These are phyloP conservation scores for Alviniconcha marisindica DNA, from an alignment of 1,140 invertebrate species.

Conservation along the genomic window DNA sequence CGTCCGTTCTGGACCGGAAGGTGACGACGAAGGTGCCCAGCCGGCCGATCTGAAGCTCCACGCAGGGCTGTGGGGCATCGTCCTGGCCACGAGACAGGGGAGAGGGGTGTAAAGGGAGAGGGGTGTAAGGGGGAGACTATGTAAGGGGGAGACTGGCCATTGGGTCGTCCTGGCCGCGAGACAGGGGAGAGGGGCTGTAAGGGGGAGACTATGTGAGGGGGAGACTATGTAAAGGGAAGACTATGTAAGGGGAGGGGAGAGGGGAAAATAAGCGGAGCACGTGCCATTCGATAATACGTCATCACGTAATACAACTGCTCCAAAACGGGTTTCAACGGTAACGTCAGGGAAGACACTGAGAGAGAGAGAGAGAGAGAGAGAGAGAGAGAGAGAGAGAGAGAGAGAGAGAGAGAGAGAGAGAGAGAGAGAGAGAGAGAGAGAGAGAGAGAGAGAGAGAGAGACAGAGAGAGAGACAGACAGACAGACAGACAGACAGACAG, in stretches of 20 bases:
- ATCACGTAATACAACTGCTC: no score
- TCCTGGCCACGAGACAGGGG: background rate
- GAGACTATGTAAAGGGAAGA: no score
- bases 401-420: background rate
- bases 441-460: background rate
- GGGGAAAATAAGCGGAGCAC: background rate
- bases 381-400: background rate
- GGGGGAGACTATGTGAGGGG: background rate
- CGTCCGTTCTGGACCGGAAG: conserved; percentile 57
- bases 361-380: background rate
- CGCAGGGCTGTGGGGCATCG: conserved; percentile 46
- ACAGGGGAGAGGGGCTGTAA: background rate
- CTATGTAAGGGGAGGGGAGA: background rate
- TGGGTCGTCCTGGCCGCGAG: no score
- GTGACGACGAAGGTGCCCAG: conserved; percentile 68
- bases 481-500: background rate
- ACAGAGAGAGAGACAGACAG: background rate
- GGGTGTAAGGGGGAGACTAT: background rate
- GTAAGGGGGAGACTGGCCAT: background rate
- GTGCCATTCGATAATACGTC: no score
- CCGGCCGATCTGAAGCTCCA: conserved; percentile 63
- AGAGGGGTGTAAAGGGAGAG: background rate
- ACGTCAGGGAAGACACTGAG: background rate
- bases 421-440: background rate
- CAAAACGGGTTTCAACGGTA: background rate